Percentiles rank a stretch among this genome's conserved stretches.
phyloP scores from a whole-genome alignment of 1,140 invertebrate species.

The Conus ventricosus region DNA sequence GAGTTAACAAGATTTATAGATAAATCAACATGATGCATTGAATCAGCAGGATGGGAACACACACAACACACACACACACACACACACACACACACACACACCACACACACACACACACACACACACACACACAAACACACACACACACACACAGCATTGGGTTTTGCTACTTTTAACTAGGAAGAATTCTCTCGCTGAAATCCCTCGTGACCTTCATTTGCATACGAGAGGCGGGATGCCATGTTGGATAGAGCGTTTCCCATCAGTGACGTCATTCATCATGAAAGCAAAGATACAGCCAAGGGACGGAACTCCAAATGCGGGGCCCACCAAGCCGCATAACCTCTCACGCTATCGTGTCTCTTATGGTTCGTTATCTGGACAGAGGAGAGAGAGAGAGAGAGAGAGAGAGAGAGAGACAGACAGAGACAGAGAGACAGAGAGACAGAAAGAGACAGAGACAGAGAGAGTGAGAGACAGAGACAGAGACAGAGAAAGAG shows the following conservation, averaged over 20 bases:
- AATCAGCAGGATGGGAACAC: no score
- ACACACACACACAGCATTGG: no score
- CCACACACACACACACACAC: no score
- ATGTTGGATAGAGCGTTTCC: conserved; percentile 26
- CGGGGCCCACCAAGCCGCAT: background rate
- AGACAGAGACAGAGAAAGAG: background rate
- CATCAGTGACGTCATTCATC: conserved; percentile 30
- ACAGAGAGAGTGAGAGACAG: background rate
- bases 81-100: no score
- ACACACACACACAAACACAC: no score
- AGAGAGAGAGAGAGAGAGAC: conserved; percentile 20
- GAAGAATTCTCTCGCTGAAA: no score
- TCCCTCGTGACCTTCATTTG: conserved; percentile 35
- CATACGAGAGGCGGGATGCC: conserved; percentile 29
- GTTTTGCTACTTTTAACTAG: no score
- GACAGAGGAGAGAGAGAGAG: background rate
- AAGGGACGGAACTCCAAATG: background rate
- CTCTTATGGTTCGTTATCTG: background rate
- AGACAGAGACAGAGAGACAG: background rate
- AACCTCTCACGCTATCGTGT: background rate
- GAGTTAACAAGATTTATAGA: no score
- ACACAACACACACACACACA: no score
- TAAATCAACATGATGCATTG: no score
- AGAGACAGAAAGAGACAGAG: background rate
- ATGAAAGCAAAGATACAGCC: background rate